Evolutionary conservation across 2,113 vertebrate species (phyloP), one percentile per base, ranked within the genome.

Genomic region (Notothenia coriiceps): DNA sequence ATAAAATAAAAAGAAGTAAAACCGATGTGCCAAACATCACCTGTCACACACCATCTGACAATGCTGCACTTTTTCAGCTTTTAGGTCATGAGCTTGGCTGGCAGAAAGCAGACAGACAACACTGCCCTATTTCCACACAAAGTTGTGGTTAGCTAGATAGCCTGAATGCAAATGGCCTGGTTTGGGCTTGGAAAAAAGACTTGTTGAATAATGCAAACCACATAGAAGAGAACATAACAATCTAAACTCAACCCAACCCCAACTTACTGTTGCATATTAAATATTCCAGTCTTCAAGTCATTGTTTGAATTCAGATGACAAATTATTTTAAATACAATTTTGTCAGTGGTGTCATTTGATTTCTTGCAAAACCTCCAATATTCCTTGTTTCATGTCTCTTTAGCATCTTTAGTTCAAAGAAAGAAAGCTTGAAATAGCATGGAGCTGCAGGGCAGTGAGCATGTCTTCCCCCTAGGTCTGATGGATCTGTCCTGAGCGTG

Each of bases 401-500:
- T 14, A 47, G 49, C 10, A 18, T 22, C 63, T 69, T 86, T 60
- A 33, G 17, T 49, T 63, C 64, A 17, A 40, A 75, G 25, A 73
- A 51, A 64, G 6, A 54, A 56, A 33, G 0, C 6, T 22, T 35
- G 2, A 84, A 79, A 71, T 14, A 29, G 4, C 18, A 65, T n/a
- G 47, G 50, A 18, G 15, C 63, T 47, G 6, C 0, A 35, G 13
- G 79, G 64, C 77, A 61, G 29, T 46, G 17, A 35, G 35, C 46
- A 35, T 46, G 62, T 69, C 51, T 74, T 51, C 22, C 17, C 47
- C 0, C 2, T 61, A 51, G 49, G 43, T 57, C 65, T 88, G 89
- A 93, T 92, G 80, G 83, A 90, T 91, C 69, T 79, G 59, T 57
- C 56, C 51, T 47, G 69, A 87, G 69, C 82, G 64, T 73, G 70